Conservation (phyloP, 2,113 vertebrate genomes). For the Microtus richardsoni region DNA sequence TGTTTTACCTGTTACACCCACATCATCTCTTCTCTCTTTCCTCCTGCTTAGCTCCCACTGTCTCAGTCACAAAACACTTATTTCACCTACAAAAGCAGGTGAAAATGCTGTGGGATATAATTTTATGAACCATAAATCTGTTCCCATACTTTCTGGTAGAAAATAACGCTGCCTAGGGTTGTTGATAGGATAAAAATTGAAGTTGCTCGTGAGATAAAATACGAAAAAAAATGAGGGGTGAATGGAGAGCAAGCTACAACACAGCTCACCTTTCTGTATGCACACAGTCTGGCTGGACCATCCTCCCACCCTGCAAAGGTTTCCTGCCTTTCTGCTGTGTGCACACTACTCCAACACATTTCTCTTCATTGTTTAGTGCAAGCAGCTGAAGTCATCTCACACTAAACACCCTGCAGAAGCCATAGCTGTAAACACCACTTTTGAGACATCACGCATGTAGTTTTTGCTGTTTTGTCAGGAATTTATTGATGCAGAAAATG, state of each 20-base stretch:
- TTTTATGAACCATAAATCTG: slow-evolving; percentile 37
- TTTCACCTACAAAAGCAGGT: not conserved
- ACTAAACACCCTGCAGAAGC: slow-evolving; percentile 10
- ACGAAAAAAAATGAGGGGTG: not conserved
- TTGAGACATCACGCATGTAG: not conserved
- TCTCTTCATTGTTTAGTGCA: not conserved
- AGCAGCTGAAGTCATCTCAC: not conserved
- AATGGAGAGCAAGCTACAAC: not conserved
- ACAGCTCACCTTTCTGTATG: not conserved
- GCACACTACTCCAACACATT: not conserved
- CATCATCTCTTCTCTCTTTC: not conserved
- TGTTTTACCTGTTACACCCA: not conserved
- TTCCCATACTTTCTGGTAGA: not conserved
- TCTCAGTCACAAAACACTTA: not conserved
- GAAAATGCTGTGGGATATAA: not conserved
- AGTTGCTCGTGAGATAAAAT: not conserved
- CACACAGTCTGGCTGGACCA: not conserved
- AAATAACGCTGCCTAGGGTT: not conserved
- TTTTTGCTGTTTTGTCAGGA: slow-evolving; percentile 17
- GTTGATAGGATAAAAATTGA: not conserved
- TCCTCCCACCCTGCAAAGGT: not conserved
- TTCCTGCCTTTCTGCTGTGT: not conserved
- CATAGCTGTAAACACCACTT: not conserved
- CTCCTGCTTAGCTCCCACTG: not conserved
- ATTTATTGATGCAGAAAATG: not conserved